Percentiles rank a stretch among this genome's conserved stretches.
These are phyloP conservation scores for Pseudomyrmex dendroicus DNA, from an alignment of 1,140 invertebrate genomes.

Conservation along the genomic window DNA sequence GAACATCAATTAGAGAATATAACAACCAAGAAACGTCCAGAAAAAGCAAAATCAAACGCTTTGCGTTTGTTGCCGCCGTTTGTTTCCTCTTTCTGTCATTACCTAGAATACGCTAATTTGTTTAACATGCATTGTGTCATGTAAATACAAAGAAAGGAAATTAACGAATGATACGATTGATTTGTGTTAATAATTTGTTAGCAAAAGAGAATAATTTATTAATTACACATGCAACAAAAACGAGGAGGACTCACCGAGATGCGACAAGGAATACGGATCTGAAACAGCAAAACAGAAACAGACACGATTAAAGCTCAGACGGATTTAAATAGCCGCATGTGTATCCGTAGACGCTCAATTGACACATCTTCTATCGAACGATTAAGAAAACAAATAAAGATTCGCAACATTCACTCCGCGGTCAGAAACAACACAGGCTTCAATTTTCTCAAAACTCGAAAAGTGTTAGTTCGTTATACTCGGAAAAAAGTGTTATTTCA, in stretches of 20 bases:
- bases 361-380: constrained; percentile 21
- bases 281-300: constrained; percentile 81
- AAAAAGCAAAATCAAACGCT: not conserved
- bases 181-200: constrained; percentile 17
- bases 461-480: too few relatives aligned
- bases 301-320: constrained; percentile 33
- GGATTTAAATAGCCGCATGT: constrained; percentile 8
- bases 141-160: not conserved
- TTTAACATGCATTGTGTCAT: not conserved
- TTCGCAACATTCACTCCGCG: too few relatives aligned
- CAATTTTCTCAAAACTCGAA: too few relatives aligned
- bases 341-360: constrained; percentile 17
- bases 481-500: too few relatives aligned
- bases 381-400: too few relatives aligned
- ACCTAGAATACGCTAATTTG: not conserved
- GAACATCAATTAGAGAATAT: not conserved
- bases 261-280: constrained; percentile 84
- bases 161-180: not conserved
- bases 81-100: constrained; percentile 27
- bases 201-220: not conserved
- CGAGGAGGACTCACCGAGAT: constrained; percentile 81
- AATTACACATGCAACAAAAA: constrained; percentile 31
- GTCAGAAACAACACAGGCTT: too few relatives aligned
- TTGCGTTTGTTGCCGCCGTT: not conserved
- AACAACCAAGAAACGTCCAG: not conserved